phyloP scores from a whole-genome alignment of 2,888 invertebrate genomes.

The Eumerus sabulonum region DNA sequence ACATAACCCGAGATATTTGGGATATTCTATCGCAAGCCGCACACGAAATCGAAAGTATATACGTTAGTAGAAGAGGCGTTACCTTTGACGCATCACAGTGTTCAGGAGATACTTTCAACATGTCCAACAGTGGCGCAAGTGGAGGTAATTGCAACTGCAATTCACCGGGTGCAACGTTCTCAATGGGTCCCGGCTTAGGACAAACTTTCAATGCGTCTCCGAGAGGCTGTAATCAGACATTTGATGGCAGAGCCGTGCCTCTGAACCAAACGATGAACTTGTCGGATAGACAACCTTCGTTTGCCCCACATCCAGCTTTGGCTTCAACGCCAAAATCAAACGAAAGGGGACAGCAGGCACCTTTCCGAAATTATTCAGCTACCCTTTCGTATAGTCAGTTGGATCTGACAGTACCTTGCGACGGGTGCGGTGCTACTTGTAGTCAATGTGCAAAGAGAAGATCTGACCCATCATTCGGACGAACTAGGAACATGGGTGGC shows the following conservation, averaged over 20 bases:
- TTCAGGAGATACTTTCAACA: not conserved
- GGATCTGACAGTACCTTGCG: not conserved
- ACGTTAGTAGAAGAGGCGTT: conserved; percentile 1
- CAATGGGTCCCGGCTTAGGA: not conserved
- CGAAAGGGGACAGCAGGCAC: no score
- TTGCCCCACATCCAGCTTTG: not conserved
- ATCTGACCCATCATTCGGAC: no score
- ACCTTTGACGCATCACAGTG: not conserved
- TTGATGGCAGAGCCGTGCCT: not conserved
- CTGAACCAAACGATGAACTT: no score
- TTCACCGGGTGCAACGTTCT: not conserved
- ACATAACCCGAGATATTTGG: conserved; percentile 73
- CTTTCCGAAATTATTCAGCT: not conserved
- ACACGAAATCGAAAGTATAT: conserved; percentile 71
- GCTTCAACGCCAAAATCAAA: not conserved
- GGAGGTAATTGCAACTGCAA: no score
- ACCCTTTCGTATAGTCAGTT: not conserved
- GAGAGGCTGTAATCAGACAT: not conserved
- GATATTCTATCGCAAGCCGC: conserved; percentile 72
- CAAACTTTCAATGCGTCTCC: no score
- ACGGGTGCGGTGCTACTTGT: not conserved
- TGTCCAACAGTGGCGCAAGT: not conserved
- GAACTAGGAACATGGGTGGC: no score
- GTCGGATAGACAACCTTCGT: not conserved
- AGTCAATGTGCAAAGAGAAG: not conserved